Evolutionary conservation across 2,113 vertebrate genomes (phyloP), one percentile per base, ranked within the genome.

Genomic region (human (Homo sapiens)): DNA sequence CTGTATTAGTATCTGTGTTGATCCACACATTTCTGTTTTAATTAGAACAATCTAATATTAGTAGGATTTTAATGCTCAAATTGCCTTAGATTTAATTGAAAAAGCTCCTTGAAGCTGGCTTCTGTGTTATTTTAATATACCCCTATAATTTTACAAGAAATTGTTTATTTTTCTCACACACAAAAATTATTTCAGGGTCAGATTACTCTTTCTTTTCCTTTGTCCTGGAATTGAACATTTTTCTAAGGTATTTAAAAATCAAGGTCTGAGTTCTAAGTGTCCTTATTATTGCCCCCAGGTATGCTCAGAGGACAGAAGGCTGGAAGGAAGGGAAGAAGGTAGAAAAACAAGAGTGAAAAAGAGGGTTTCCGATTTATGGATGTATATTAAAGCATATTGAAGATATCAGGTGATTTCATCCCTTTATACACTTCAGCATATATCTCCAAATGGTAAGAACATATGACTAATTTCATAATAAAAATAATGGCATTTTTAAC

Each of bases 301-400:
- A 1, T 10, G 3, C 4, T 70, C 5, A 55, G 16, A 79, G 10
- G 17, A 78, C 25, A 48, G 48, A 61, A 43, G 40, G 5, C 70
- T 38, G 11, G 50, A 80, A 38, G 35, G 16, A 35, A 64, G 43
- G 16, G 35, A 27, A 8, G 20, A 17, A 32, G 27, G 23, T 5
- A 8, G 2, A 25, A 38, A 14, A 8, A 23, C 0, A 20, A 55
- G 40, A 52, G 64, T 23, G 43, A 16, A 35, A 1, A 3, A 8
- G 1, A 64, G 22, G 5, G 5, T 75, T 2, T 57, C 20, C 6
- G 35, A 27, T 70, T 57, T 59, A 22, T 52, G 10, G 2, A 27
- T 35, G 18, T 20, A 11, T 79, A 45, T 48, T 70, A 72, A 73
- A 61, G 6, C 12, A 48, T 64, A 82, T 32, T 43, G 5, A n/a